phyloP scores from a whole-genome alignment of 1,140 invertebrate genomes.

The Apis cerana region DNA sequence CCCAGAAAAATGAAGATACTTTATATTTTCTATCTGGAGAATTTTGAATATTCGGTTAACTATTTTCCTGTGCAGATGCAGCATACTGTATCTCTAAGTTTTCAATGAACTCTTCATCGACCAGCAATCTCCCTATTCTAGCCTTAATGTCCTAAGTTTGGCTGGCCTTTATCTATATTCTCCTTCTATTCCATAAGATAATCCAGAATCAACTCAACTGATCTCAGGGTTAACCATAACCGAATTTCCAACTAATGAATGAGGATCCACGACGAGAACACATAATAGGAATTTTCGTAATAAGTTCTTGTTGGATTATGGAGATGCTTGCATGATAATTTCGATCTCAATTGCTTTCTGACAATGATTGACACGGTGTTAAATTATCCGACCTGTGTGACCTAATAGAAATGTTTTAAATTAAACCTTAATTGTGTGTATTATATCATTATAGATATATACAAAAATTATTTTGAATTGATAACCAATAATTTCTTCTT shows the following conservation, averaged over 20 bases:
- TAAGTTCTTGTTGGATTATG: background rate
- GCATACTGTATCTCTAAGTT: slow-evolving; percentile 6
- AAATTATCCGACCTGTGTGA: no score
- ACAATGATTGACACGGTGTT: no score
- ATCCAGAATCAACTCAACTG: background rate
- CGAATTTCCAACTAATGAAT: background rate
- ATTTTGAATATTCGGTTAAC: slow-evolving; percentile 6
- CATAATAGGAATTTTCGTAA: background rate
- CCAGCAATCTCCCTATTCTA: slow-evolving; percentile 12
- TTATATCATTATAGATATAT: no score
- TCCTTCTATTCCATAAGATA: background rate
- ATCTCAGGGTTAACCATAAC: slow-evolving; percentile 1
- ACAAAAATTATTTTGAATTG: no score
- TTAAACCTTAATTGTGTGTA: no score
- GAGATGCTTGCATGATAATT: background rate
- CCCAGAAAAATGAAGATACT: background rate
- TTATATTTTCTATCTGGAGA: background rate
- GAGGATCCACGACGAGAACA: no score
- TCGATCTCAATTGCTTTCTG: background rate
- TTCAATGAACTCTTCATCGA: slow-evolving; percentile 28
- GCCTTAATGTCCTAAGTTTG: slow-evolving; percentile 21
- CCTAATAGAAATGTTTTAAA: no score
- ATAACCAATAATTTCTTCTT: no score
- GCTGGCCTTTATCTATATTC: slow-evolving; percentile 12
- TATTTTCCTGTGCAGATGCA: background rate